Evolutionary conservation across 2,888 invertebrate species (phyloP), one percentile per base, ranked within the genome.

Genomic region (Alviniconcha strummeri): DNA sequence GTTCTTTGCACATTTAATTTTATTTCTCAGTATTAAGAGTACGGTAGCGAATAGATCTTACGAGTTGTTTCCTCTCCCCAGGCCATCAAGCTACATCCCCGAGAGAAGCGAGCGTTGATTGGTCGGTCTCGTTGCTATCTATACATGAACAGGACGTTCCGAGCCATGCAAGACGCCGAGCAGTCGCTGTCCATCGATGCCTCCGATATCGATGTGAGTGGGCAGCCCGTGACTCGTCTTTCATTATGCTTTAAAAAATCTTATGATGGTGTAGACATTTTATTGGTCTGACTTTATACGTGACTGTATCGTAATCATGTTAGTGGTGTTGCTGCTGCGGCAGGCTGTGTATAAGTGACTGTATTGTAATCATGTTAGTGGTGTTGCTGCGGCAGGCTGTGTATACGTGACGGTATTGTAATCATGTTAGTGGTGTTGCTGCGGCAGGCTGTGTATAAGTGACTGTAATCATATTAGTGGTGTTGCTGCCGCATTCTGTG

Each of bases 41-140:
- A 36, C 36, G 36, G 36, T 36, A 36, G 36, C 36, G 36, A 36
- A 36, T 36, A 36, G 36, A 36, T 36, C 36, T 36, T 36, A 36
- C 36, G 36, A 36, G 36, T 36, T 36, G 60, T 60, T 8, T 13
- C 8, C 60, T 4, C 8, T 60, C 60, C 60, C 60, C 84, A 93
- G 92, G 92, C 98, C 0, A 94, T 98, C 87, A 97, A 98, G 89
- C 93, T 98, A 78, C 97, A 97, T 90, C 96, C 96, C 36, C 95
- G 96, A 86, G 97, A 98, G 90, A 96, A 97, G 90, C 96, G 96
- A 88, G 97, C 97, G 0, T 95, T 98, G 87, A 96, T 98, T 11
- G 96, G 97, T 0, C 95, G 98, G 83, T 97, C 98, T 93, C 97
- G 96, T 93, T 98, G 98, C 93, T 96, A 97, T 93, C 95, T 98